Evolutionary conservation across 2,888 invertebrate species (phyloP).

Genomic region (Ypsolopha scabrella): DNA sequence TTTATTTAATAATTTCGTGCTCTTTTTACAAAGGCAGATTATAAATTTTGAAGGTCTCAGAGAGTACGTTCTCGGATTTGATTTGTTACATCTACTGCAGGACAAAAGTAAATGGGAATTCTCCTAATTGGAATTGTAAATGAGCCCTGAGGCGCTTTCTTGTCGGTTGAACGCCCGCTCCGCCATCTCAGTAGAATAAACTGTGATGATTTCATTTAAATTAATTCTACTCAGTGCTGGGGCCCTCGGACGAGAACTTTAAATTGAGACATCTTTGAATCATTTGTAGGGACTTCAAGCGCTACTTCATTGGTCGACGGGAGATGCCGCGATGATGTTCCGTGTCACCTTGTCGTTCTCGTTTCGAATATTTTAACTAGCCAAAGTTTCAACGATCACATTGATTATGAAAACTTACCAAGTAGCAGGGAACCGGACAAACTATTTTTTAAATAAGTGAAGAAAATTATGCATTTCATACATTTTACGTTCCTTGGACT

Average conservation of each 20-base stretch:
- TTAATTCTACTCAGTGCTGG: constrained; percentile 42
- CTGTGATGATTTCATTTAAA: constrained; percentile 66
- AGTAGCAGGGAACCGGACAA: too few relatives aligned
- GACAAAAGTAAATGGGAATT: constrained; percentile 64
- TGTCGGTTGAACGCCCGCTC: constrained; percentile 54
- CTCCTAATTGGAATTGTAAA: constrained; percentile 68
- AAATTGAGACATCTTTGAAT: constrained; percentile 38
- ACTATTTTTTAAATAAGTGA: too few relatives aligned
- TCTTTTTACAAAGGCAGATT: too few relatives aligned
- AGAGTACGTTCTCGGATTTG: constrained; percentile 19
- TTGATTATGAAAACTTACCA: too few relatives aligned
- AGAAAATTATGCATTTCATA: too few relatives aligned
- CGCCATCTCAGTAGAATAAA: constrained; percentile 59
- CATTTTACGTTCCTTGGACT: too few relatives aligned
- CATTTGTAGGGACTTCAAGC: constrained; percentile 32
- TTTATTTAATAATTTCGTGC: too few relatives aligned
- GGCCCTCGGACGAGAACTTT: constrained; percentile 31
- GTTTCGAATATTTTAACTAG: background rate
- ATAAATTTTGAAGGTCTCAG: too few relatives aligned
- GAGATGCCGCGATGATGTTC: background rate
- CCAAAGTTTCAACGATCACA: too few relatives aligned
- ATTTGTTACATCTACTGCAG: constrained; percentile 45
- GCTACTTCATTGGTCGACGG: constrained; percentile 13
- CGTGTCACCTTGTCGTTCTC: background rate
- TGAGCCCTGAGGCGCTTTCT: constrained; percentile 62